Conservation (phyloP, 1,140 invertebrate genomes). For the Drosophila sp. region DNA sequence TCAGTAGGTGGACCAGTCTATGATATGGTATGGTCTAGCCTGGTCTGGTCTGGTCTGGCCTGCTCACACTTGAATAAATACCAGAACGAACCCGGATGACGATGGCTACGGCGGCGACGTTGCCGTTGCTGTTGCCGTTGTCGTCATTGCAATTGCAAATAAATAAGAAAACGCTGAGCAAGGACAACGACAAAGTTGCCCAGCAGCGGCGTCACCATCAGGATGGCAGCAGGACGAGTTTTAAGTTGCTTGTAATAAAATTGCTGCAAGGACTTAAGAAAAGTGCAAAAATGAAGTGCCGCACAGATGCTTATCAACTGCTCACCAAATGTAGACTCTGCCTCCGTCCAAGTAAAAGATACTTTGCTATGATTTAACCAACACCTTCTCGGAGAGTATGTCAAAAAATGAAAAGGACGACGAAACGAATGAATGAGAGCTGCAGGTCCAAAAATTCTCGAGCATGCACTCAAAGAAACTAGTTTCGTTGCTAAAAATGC, state of each 20-base stretch:
- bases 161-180: constrained; percentile 65
- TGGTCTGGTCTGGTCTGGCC: constrained; percentile 18
- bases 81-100: constrained; percentile 60
- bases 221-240: constrained; percentile 38
- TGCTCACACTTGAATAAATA: constrained; percentile 80
- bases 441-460: constrained; percentile 16
- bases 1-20: constrained; percentile 27
- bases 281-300: constrained; percentile 77
- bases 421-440: constrained; percentile 37
- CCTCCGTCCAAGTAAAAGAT: constrained; percentile 37
- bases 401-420: constrained; percentile 32
- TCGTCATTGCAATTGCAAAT: constrained; percentile 79
- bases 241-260: constrained; percentile 80
- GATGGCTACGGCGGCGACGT: constrained; percentile 38
- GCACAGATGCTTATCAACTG: constrained; percentile 73
- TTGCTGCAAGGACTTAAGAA: constrained; percentile 65
- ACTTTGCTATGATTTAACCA: constrained; percentile 63
- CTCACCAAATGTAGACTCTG: constrained; percentile 29
- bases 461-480: constrained; percentile 27
- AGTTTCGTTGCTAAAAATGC: neutral
- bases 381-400: constrained; percentile 45
- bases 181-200: constrained; percentile 65
- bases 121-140: constrained; percentile 9
- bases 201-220: neutral
- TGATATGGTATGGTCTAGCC: neutral